A percentile compares a stretch with the other conserved stretches of the same genome.
phyloP scores from a whole-genome alignment of 1,140 invertebrate species.

The Neuroterus valhalla region DNA sequence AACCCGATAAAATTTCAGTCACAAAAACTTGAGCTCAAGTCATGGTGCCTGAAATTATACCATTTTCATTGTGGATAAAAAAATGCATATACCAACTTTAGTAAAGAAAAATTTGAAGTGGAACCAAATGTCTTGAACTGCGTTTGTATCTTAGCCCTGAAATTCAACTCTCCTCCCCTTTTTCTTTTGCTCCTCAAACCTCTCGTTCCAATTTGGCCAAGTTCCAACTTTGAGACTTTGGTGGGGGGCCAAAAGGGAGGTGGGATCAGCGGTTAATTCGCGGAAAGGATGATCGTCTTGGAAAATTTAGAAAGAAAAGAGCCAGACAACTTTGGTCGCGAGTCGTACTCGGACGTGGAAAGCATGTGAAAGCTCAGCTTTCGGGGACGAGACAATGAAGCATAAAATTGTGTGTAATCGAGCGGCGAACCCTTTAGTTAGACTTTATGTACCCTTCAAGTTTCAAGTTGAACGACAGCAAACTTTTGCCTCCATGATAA shows the following conservation, averaged over 20 bases:
- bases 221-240: constrained; percentile 32
- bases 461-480: constrained; percentile 24
- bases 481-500: neutral
- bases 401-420: constrained; percentile 19
- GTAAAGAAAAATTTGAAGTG: neutral
- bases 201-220: constrained; percentile 36
- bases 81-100: too few relatives aligned
- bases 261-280: constrained; percentile 2
- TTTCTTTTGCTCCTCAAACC: neutral
- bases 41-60: too few relatives aligned
- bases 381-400: constrained; percentile 22
- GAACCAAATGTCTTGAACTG: constrained; percentile 18
- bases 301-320: constrained; percentile 1
- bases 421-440: constrained; percentile 20
- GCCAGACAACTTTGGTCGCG: neutral
- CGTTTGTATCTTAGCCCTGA: constrained; percentile 12
- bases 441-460: neutral
- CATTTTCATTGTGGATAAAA: too few relatives aligned
- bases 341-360: constrained; percentile 3
- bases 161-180: constrained; percentile 28
- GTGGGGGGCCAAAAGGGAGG: neutral
- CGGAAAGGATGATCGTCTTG: constrained; percentile 24
- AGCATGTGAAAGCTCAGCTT: constrained; percentile 20
- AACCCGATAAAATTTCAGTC: too few relatives aligned
- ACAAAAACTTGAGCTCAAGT: too few relatives aligned